Evolutionary conservation across 1,140 invertebrate species (phyloP), one percentile per base, ranked within the genome.

Genomic region (Thereuonema tuberculata): DNA sequence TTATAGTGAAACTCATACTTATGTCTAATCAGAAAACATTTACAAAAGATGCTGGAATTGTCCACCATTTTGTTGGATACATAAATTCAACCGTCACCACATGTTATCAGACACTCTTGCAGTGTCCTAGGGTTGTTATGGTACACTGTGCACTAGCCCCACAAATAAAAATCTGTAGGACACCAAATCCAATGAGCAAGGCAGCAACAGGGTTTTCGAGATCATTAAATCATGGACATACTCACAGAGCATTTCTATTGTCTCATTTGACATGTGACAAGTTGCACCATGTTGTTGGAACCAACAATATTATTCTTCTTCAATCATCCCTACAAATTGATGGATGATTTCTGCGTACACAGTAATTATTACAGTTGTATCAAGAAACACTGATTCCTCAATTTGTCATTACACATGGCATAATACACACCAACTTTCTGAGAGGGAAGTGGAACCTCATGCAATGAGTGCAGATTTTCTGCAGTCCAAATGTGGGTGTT

Each of bases 401-500:
- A 71, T 69, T 61, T 65, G 66, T 62, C 62, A 66, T 63, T 68
- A 65, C 63, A 70, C 63, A 74, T 66, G 62, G 64, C 67, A 52
- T 65, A 70, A 66, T 67, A 69, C 65, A 72, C 67, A 62, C 66
- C 70, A 56, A 71, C 66, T 61, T 66, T 58, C 68, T 70, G 62
- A 58, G 65, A 63, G 65, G 70, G 66, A 62, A 72, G 64, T 66
- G 61, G 62, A 64, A 66, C 66, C 61, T 71, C 62, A 49, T 65
- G 55, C 67, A 69, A 66, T 61, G 66, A 24, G 54, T 63, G 60
- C 65, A 65, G 65, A 25, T 70, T 67, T 29, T 69, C 62, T 25
- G 57, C 58, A 61, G 62, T 63, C 66, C 68, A 70, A 67, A 68
- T 63, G 47, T 58, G 66, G 26, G 61, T 68, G 61, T 67, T 69